Evolutionary conservation across 2,888 invertebrate genomes (phyloP).

Genomic region (Aleiodes testaceus): DNA sequence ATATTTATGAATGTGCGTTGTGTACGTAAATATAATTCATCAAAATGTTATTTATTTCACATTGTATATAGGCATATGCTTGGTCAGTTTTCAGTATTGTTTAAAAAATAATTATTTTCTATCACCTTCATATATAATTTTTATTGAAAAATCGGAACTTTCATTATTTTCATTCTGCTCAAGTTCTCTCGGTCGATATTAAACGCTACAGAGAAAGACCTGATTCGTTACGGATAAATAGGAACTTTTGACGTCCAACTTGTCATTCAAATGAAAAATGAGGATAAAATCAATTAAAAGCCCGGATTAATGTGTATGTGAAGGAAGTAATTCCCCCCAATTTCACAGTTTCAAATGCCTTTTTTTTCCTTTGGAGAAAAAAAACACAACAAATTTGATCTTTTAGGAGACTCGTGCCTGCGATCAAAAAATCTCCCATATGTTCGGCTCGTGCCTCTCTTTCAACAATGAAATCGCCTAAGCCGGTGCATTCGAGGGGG

Average conservation of each 20-base stretch:
- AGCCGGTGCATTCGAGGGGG: constrained; percentile 55
- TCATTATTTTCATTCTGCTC: constrained; percentile 30
- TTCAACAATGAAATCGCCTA: constrained; percentile 55
- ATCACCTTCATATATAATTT: constrained; percentile 38
- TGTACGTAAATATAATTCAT: constrained; percentile 4
- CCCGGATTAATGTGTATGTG: constrained; percentile 29
- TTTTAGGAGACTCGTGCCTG: constrained; percentile 36
- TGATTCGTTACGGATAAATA: constrained; percentile 57
- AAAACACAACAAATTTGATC: constrained; percentile 17
- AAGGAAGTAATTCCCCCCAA: constrained; percentile 14
- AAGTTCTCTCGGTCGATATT: constrained; percentile 48
- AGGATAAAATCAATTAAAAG: constrained; percentile 23
- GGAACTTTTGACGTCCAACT: constrained; percentile 58
- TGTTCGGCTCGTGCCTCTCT: constrained; percentile 57
- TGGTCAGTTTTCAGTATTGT: constrained; percentile 46
- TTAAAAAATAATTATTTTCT: constrained; percentile 23
- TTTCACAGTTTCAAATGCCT: constrained; percentile 45
- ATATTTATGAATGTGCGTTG: constrained; percentile 1
- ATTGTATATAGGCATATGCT: constrained; percentile 52
- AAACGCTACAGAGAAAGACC: constrained; percentile 61
- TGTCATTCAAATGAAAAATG: constrained; percentile 16
- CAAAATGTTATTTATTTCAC: neutral
- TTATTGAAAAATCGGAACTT: constrained; percentile 30
- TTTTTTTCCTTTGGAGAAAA: constrained; percentile 26
- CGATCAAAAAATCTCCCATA: constrained; percentile 56